Base-by-base conservation (phyloP, 2,888 invertebrate genomes). In the Pristionchus arcanus region DNA sequence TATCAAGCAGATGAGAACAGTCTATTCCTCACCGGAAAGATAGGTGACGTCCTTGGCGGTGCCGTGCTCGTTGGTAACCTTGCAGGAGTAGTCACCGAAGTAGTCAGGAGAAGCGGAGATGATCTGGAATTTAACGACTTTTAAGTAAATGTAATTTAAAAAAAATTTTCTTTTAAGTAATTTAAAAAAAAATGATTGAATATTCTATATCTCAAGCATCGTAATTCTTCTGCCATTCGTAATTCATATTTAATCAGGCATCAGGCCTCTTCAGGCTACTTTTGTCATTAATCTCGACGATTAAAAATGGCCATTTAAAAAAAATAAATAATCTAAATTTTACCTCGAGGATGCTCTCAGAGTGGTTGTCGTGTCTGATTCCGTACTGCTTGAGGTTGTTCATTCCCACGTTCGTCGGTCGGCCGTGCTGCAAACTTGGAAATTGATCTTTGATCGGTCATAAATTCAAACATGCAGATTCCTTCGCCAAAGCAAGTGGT, bases 41-140 rank as follows among this genome's bases (percentile, higher is more conserved):
- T 92, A 92, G 86, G 92, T 91, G 77, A 91, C 92, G 21, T 90
- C 90, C 53, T 90, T 88, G 55, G 90, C 92, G 19, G 89, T 90
- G 89, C 92, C 93, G 74, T 92, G 91, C 86, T 91, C 90, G 90
- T 92, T 93, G 28, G 91, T 92, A 63, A 91, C 91, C 37, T 91
- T 91, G 89, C 93, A 93, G 19, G 90, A 90, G 66, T 93, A 93
- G 91, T 93, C 93, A 9, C 93, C 93, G 81, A 93, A 93, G 19
- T 90, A 90, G 37, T 93, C 88, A 9, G 71, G 19, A 9, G 88
- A 31, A 0, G 77, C 77, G 11, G 28, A 11, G 37, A 25, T 31
- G 37, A 88, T 74, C 88, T 87, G 16, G 42, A 66, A 42, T 34
- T 19, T 53, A 15, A 7, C n/a, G 16, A 74, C 9, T 74, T 74